Base-by-base conservation (phyloP, 2,113 vertebrate species). In the Geococcyx californianus region DNA sequence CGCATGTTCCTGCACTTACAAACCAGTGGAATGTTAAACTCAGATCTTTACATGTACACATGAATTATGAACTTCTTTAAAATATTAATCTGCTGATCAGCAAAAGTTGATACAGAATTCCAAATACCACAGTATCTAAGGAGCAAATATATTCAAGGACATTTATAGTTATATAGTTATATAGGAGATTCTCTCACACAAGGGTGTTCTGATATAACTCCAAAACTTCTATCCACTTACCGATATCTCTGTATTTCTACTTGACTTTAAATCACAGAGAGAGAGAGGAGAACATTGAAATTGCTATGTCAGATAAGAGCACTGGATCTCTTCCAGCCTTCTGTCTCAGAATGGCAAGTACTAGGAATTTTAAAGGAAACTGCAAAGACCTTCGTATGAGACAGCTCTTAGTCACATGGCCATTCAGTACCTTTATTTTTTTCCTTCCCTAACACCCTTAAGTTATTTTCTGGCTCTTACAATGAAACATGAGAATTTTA, bases 261-360 rank as follows among this genome's bases (percentile, higher is more conserved):
- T 95, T 80, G 89, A 80, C 62, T 94, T 95, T 36, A 91, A 86
- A 92, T 80, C 34, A 33, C 75, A 80, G 14, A 18, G 34, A 87
- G 34, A 87, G 58, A 60, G 78, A 69, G 81, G 87, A 75, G 38
- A 95, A 86, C 82, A 84, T 0, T 77, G 90, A 78, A 97, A 90
- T 64, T 86, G 75, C 59, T 80, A 23, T 60, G 83, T 90, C 84
- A 95, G 93, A 84, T 93, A 89, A 83, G 55, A 95, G 66, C 70
- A 26, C 77, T 79, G 89, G 73, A 83, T 77, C 68, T 49, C 72
- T 70, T 90, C 87, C 92, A 94, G 55, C 34, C 59, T 87, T 94
- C 70, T 90, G 51, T 59, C 70, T 91, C 17, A 1, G 58, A 73
- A n/a, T 21, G 12, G 45, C 70, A 82, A 63, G 58, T 31, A 59